Evolutionary conservation across 2,888 invertebrate species (phyloP), one percentile per base, ranked within the genome.

Genomic region (Phalangium opilio): DNA sequence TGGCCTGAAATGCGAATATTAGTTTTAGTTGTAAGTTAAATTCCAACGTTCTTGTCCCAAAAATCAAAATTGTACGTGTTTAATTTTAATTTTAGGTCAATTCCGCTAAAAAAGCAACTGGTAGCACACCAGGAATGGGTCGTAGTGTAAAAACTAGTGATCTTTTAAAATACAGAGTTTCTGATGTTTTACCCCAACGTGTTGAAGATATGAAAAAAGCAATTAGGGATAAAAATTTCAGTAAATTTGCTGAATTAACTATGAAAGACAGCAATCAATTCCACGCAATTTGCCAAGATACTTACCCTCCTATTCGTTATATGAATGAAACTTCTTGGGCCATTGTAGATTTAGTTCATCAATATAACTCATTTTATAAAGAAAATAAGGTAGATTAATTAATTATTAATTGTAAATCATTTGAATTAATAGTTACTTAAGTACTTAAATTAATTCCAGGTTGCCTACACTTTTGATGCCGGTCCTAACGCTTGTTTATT

Each of bases 251-350:
- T n/a, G 78, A 83, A 62, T 72, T 95, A 18, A 90, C 91, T 0
- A 99, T 99, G 85, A 79, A 79, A 62, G 98, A 98, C 61, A 93
- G 93, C 51, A 96, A 98, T 72, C 87, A 93, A 64, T 81, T 98
- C 61, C 98, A 98, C 72, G 90, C 93, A 0, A 73, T 87, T 20
- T 87, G 87, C 60, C 68, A 89, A 51, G 96, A 96, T 64, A 84
- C 95, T 0, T 89, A 77, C 70, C 96, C 98, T 17, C 95, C 98
- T 1, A 82, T 83, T 64, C 72, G 79, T 12, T 99, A 99, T 64
- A 77, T 96, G 79, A 93, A 83, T 61, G 83, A 89, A 61, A 73
- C 77, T 1, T 95, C 96, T 0, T 79, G 81, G 63, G 70, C 75
- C 19, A 79, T 98, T 46, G 75, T 82, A 3, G 72, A 80, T 50